These are phyloP conservation scores for Dromaius novaehollandiae DNA, from an alignment of 2,113 vertebrate genomes.

Conservation along the genomic window DNA sequence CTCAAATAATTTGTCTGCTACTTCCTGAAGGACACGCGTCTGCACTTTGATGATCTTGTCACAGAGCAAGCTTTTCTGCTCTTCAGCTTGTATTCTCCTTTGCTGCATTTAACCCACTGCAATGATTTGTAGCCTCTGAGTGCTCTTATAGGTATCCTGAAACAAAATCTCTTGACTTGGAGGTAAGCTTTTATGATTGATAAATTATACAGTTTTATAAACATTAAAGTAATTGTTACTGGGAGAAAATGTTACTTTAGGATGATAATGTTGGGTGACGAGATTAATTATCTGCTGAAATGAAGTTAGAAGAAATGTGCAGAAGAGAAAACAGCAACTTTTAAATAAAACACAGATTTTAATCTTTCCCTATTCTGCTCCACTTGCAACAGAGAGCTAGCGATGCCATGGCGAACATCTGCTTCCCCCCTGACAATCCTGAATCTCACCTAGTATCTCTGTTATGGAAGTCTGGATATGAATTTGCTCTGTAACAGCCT, in stretches of 20 bases:
- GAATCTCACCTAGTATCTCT: background rate
- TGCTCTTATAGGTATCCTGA: background rate
- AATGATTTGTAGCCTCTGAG: background rate
- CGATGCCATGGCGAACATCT: background rate
- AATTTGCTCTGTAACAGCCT: background rate
- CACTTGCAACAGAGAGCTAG: background rate
- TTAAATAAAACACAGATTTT: background rate
- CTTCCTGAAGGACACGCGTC: background rate
- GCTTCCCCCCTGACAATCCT: background rate
- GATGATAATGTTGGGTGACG: accelerated
- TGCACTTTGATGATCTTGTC: background rate
- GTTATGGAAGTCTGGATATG: background rate
- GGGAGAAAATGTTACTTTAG: background rate
- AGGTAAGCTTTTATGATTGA: background rate
- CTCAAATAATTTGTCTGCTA: background rate
- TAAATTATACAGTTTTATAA: background rate
- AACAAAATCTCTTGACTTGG: background rate
- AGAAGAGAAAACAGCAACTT: background rate
- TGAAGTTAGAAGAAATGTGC: background rate
- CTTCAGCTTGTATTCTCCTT: background rate
- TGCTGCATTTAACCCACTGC: background rate
- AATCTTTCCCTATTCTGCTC: accelerated
- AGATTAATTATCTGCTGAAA: background rate
- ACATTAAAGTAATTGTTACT: background rate
- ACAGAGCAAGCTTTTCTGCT: background rate